Evolutionary conservation across 2,113 vertebrate genomes (phyloP).

Genomic region (Platysteira castanea): DNA sequence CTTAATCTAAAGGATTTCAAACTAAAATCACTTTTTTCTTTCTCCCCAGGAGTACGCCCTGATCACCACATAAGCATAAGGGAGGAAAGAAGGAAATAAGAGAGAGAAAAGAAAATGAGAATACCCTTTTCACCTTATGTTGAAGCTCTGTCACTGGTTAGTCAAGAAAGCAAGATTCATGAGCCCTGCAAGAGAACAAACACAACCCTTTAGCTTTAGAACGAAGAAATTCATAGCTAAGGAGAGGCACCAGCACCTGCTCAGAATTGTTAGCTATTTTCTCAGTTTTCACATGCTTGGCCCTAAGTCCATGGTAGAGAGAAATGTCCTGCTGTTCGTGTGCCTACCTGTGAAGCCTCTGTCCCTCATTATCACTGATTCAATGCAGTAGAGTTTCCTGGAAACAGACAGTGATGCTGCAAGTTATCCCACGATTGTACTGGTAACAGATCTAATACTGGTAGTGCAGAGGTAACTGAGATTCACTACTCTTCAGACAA

Average conservation of each 20-base stretch:
- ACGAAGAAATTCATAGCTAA: neutral
- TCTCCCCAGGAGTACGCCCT: neutral
- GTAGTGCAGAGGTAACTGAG: neutral
- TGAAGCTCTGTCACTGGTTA: neutral
- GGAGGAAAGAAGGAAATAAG: neutral
- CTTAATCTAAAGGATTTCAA: neutral
- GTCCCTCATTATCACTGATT: neutral
- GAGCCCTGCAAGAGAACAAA: neutral
- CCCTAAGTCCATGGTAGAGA: neutral
- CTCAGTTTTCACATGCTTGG: neutral
- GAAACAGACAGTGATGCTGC: neutral
- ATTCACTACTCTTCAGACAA: neutral
- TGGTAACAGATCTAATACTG: neutral
- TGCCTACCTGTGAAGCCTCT: neutral
- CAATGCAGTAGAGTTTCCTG: neutral
- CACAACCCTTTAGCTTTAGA: neutral
- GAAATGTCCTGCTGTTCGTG: neutral
- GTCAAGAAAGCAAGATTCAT: neutral
- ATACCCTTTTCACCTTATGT: neutral
- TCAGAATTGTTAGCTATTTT: neutral
- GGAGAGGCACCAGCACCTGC: neutral
- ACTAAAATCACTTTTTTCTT: neutral
- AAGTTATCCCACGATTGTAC: neutral
- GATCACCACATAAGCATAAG: neutral
- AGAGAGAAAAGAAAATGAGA: neutral